Conservation (phyloP, 2,113 vertebrate species). For the Actenoides hombroni region DNA sequence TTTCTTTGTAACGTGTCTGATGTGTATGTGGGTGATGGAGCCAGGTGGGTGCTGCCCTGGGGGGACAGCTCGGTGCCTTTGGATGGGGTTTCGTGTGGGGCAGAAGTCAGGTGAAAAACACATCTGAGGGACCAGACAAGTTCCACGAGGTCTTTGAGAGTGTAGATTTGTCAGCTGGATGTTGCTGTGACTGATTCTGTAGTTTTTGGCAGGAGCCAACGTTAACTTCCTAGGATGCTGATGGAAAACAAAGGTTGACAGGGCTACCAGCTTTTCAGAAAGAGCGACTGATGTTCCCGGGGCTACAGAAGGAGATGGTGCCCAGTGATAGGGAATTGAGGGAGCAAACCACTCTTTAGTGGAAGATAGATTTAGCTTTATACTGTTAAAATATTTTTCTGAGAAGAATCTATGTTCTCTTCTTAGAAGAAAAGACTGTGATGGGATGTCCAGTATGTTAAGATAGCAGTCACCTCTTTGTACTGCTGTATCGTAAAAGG, state of each 20-base stretch:
- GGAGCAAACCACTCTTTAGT: not conserved
- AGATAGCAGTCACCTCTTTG: not conserved
- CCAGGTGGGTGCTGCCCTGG: not conserved
- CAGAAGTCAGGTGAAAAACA: not conserved
- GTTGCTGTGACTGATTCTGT: not conserved
- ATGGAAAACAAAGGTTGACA: not conserved
- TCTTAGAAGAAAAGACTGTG: not conserved
- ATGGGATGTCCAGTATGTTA: not conserved
- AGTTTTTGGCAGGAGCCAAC: not conserved
- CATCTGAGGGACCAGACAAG: not conserved
- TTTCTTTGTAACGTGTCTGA: not conserved
- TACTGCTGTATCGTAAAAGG: not conserved
- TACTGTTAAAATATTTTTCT: not conserved
- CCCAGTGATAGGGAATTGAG: not conserved
- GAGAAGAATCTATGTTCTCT: not conserved
- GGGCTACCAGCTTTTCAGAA: not conserved
- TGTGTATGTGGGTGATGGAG: accelerated
- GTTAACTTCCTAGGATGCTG: not conserved
- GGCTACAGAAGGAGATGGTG: not conserved
- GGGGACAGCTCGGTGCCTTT: not conserved
- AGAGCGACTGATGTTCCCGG: not conserved
- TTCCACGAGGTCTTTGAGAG: not conserved
- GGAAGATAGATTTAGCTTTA: not conserved
- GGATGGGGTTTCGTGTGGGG: not conserved
- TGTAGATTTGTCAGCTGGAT: not conserved